Evolutionary conservation across 2,888 invertebrate species (phyloP), one percentile per base, ranked within the genome.

Genomic region (Pheosia gnoma): DNA sequence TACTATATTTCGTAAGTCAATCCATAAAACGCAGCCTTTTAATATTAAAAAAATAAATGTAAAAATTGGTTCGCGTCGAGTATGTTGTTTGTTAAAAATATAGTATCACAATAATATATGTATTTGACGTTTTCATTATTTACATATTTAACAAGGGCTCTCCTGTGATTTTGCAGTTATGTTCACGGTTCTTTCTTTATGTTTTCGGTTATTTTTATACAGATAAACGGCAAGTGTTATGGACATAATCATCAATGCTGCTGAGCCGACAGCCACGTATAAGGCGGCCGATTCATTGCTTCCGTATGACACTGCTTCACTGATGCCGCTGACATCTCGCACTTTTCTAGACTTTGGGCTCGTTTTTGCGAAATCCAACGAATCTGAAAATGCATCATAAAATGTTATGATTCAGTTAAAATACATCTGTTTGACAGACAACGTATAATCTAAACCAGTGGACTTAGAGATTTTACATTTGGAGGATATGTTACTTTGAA

Each of bases 281-380:
- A 84, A 52, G 47, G 69, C 68, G 63, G 72, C 72, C 25, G 70
- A 57, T 13, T 75, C 78, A 62, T 75, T 80, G 0, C 78, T 78
- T 1, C 79, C 67, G 55, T 83, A 72, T 0, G 71, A 59, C 2
- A 73, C 57, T 4, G 76, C 66, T 41, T 78, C 75, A 37, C 70
- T 70, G 3, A 77, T 58, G 52, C 75, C 73, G 67, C 84, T 85
- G 0, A 90, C 68, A 59, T 91, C 91, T 81, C 93, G 84, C 1
- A 66, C 79, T 38, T 84, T 85, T 69, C 93, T 87, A n/a, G 86
- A 80, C 57, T 85, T 84, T 2, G 92, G 88, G 60, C 86, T 79
- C 1, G 89, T 90, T 63, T 87, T 81, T 9, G 86, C 77, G 57
- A 85, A 91, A 62, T 92, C 90, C 63, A 91, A 89, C 60, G 83